These are phyloP conservation scores for Probosciger aterrimus DNA, from an alignment of 2,113 vertebrate species.

Conservation along the genomic window DNA sequence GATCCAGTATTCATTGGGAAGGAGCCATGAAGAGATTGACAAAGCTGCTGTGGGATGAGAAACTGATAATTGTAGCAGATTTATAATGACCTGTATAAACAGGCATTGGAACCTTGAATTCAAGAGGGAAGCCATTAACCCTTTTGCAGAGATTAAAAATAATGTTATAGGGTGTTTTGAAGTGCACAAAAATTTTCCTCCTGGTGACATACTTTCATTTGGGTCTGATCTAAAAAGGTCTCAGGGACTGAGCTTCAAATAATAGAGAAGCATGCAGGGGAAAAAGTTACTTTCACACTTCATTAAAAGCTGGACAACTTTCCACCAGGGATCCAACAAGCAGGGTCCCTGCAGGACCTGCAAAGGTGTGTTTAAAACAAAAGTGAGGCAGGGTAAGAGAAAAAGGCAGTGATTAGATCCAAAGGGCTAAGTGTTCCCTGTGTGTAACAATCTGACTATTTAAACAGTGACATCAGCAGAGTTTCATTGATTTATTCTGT, in stretches of 20 bases:
- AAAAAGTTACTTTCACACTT: slow-evolving; percentile 28
- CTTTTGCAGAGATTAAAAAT: slow-evolving; percentile 8
- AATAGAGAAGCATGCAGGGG: not conserved
- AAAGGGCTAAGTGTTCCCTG: not conserved
- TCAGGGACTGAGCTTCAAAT: slow-evolving; percentile 17
- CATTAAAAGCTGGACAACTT: slow-evolving; percentile 36
- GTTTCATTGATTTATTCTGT: not conserved
- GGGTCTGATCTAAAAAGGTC: slow-evolving; percentile 5
- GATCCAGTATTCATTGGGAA: not conserved
- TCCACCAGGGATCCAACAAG: not conserved
- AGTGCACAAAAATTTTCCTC: not conserved
- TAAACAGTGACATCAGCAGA: not conserved
- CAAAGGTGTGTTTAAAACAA: slow-evolving; percentile 32
- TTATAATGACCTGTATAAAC: not conserved
- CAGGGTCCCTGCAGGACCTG: not conserved
- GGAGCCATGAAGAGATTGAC: not conserved
- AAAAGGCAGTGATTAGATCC: not conserved
- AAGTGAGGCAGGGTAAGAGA: not conserved
- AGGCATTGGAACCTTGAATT: not conserved
- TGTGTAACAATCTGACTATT: not conserved
- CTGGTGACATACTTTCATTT: slow-evolving; percentile 1
- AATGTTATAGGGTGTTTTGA: not conserved
- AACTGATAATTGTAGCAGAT: not conserved
- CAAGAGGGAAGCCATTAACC: not conserved
- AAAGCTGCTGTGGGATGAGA: not conserved